Percentiles rank a stretch among this genome's conserved stretches.
Evolutionary conservation across 92 coral and sea anemone genomes (phyloP).

Genomic region (Meandrina meandrites): DNA sequence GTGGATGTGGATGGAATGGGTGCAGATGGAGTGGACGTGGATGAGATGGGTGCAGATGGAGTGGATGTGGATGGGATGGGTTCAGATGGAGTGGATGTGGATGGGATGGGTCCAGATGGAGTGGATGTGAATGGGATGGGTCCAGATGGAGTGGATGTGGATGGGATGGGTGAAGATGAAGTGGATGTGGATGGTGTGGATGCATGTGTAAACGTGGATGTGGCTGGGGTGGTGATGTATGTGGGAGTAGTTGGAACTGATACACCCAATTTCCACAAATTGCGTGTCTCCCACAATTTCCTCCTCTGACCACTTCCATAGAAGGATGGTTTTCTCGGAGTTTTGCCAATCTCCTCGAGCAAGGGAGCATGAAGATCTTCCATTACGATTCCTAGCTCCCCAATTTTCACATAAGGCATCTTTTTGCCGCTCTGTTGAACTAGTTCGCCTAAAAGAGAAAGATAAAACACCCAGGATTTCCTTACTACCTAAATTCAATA

Average conservation of each 20-base stretch:
- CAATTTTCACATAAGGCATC: conserved; percentile 5
- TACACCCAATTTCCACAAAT: not conserved
- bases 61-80: too few species aligned
- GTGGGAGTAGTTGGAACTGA: not conserved
- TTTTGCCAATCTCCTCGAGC: not conserved
- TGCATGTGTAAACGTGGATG: not conserved
- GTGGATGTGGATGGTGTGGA: not conserved
- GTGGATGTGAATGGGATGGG: too few species aligned
- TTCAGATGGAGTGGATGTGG: too few species aligned
- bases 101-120: too few species aligned
- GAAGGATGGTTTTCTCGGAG: not conserved
- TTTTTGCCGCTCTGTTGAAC: not conserved
- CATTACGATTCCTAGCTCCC: conserved; percentile 2
- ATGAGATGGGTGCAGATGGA: too few species aligned
- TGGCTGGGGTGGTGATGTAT: not conserved
- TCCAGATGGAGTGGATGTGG: too few species aligned
- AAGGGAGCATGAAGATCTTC: not conserved
- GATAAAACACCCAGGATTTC: not conserved
- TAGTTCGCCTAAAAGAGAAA: conserved; percentile 8
- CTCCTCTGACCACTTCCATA: conserved; percentile 10
- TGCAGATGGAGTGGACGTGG: too few species aligned
- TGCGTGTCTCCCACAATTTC: not conserved
- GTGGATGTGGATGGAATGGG: too few species aligned
- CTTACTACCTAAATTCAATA: too few species aligned
- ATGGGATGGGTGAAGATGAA: too few species aligned